phyloP scores from a whole-genome alignment of 2,888 invertebrate species.

The Deilephila elpenor region DNA sequence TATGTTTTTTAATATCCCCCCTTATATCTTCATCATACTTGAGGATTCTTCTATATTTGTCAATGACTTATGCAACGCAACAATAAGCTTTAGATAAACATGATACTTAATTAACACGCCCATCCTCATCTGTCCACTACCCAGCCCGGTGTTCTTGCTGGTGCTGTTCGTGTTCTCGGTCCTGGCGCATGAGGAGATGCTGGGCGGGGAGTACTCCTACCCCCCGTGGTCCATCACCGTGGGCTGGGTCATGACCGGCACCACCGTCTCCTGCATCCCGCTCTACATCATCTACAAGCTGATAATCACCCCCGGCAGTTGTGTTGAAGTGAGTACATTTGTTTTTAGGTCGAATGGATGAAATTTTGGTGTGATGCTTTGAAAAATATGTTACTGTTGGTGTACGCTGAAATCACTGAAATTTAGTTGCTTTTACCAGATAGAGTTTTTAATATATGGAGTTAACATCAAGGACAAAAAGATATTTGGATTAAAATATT shows the following conservation, averaged over 20 bases:
- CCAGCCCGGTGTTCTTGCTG: constrained; percentile 92
- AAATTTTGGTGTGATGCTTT: background rate
- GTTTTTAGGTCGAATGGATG: constrained; percentile 21
- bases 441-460: no score
- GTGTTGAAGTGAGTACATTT: constrained; percentile 52
- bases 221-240: constrained; percentile 92
- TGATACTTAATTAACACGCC: no score
- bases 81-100: no score
- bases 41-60: no score
- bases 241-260: constrained; percentile 93
- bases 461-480: no score
- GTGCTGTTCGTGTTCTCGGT: constrained; percentile 94
- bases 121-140: background rate
- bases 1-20: no score
- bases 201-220: constrained; percentile 89
- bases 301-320: constrained; percentile 87
- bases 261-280: constrained; percentile 94
- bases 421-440: no score
- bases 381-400: no score
- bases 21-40: no score
- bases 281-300: constrained; percentile 92
- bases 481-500: no score
- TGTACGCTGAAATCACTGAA: no score
- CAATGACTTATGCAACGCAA: no score
- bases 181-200: constrained; percentile 91